Conservation (phyloP, 92 coral and sea anemone species). For the Phenganax marumi region DNA sequence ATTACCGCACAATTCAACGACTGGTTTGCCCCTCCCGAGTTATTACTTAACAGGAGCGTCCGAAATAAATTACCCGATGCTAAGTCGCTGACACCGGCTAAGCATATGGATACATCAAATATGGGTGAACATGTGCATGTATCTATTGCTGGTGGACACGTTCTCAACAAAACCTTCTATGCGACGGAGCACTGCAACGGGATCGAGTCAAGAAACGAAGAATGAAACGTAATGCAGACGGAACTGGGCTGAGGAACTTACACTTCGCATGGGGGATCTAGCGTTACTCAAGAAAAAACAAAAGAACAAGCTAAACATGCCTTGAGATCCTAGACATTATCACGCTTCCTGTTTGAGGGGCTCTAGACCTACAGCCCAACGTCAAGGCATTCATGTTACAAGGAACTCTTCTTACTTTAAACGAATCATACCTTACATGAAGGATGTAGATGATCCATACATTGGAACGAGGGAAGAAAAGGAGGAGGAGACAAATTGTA, state of each 20-base stretch:
- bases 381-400: background rate
- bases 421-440: background rate
- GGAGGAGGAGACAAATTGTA: background rate
- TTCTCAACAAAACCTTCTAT: background rate
- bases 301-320: background rate
- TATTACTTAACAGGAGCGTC: constrained; percentile 7
- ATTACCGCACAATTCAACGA: constrained; percentile 15
- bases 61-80: constrained; percentile 19
- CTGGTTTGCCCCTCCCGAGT: too few species aligned
- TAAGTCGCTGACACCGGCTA: background rate
- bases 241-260: background rate
- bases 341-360: background rate
- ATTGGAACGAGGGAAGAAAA: background rate
- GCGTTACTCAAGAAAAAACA: background rate
- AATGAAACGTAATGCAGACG: background rate
- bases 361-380: background rate
- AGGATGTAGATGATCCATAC: background rate
- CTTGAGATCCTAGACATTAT: background rate
- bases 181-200: background rate
- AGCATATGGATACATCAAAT: background rate
- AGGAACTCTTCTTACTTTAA: background rate
- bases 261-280: background rate
- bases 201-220: background rate
- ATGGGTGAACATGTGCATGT: background rate
- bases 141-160: background rate